Percentiles rank a stretch among this genome's conserved stretches.
phyloP scores from a whole-genome alignment of 2,888 invertebrate genomes.

The Scrobipalpa costella region DNA sequence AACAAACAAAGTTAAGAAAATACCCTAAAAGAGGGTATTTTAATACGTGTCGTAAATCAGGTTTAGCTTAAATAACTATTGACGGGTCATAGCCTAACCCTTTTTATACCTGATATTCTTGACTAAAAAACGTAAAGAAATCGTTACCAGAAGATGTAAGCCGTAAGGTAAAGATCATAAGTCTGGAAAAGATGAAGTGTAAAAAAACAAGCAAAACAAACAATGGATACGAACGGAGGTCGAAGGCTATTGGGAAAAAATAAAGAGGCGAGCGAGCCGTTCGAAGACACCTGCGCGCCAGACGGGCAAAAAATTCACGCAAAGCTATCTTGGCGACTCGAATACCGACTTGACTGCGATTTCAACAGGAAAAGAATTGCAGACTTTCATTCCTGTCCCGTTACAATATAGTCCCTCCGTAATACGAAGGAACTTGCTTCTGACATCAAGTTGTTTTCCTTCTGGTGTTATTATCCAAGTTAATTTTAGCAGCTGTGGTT shows the following conservation, averaged over 20 bases:
- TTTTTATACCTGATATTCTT: conserved; percentile 19
- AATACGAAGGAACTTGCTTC: conserved; percentile 22
- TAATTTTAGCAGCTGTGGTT: conserved; percentile 3
- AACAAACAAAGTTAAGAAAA: conserved; percentile 1
- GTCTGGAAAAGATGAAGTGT: conserved; percentile 45
- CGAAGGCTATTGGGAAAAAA: conserved; percentile 57
- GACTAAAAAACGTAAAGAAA: conserved; percentile 24
- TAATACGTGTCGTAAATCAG: conserved; percentile 11
- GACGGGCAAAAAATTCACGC: conserved; percentile 68
- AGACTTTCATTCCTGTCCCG: conserved; percentile 42
- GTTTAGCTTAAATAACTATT: conserved; percentile 17
- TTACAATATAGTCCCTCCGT: conserved; percentile 15
- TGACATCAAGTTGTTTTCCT: conserved; percentile 6
- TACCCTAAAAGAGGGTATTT: background rate
- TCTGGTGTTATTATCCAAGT: background rate
- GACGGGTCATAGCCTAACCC: conserved; percentile 11
- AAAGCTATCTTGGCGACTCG: conserved; percentile 30
- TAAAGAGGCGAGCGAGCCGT: conserved; percentile 46
- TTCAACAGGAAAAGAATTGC: conserved; percentile 53
- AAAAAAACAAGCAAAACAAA: conserved; percentile 61
- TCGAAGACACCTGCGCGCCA: conserved; percentile 69
- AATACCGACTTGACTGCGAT: conserved; percentile 37
- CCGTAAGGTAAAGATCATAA: conserved; percentile 34
- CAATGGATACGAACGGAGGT: conserved; percentile 54
- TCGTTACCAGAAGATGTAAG: conserved; percentile 16